phyloP scores from a whole-genome alignment of 1,140 invertebrate species.

The Drosophila tristis region DNA sequence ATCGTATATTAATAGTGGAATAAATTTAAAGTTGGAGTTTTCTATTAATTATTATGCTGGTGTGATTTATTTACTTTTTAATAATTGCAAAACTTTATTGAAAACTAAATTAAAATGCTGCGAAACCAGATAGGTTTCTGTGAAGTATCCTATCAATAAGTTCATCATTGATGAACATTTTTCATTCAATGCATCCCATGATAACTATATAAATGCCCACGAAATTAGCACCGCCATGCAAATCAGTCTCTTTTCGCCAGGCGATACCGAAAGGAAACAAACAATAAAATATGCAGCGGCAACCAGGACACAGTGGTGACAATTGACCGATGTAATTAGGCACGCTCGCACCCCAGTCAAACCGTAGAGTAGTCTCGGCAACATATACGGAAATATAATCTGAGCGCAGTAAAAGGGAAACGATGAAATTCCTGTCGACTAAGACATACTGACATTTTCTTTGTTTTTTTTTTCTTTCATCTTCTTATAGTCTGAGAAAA shows the following conservation, averaged over 20 bases:
- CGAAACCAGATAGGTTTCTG: no score
- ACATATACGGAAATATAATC: slow-evolving; percentile 40
- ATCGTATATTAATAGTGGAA: no score
- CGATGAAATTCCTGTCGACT: background rate
- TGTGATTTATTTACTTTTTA: no score
- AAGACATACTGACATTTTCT: slow-evolving; percentile 15
- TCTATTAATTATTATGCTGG: no score
- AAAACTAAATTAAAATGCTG: no score
- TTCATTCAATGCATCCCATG: slow-evolving; percentile 7
- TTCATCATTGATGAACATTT: background rate
- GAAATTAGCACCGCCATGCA: background rate
- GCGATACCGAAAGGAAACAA: slow-evolving; percentile 29
- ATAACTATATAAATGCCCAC: background rate
- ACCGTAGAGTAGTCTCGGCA: background rate
- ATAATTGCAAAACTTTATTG: no score
- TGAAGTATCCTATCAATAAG: slow-evolving; percentile 1
- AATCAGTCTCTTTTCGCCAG: slow-evolving; percentile 13
- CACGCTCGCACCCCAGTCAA: background rate
- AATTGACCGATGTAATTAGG: slow-evolving; percentile 61
- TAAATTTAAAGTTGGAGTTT: no score
- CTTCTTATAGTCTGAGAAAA: no score
- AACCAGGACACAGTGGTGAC: slow-evolving; percentile 40
- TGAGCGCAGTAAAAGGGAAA: slow-evolving; percentile 1
- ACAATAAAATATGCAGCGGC: slow-evolving; percentile 35
- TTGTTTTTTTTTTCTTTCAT: background rate